A percentile compares a stretch with the other conserved stretches of the same genome.
Evolutionary conservation across 2,888 invertebrate genomes (phyloP).

Genomic region (Ceramica pisi): DNA sequence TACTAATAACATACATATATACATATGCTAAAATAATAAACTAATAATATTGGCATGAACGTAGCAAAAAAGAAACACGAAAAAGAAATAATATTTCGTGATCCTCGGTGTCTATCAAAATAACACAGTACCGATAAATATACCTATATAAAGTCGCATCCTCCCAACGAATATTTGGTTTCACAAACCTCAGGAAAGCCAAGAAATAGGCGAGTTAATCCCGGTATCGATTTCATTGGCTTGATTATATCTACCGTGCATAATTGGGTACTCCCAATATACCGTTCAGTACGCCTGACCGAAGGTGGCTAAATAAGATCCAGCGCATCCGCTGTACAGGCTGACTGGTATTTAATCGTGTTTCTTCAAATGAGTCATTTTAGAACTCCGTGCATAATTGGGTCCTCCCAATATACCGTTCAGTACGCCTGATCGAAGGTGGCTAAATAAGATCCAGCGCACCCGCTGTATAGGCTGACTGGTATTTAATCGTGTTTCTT

Average conservation of each 20-base stretch:
- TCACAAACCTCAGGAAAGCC: conserved; percentile 10
- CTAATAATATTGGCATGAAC: neutral
- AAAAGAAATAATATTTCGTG: neutral
- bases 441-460: neutral
- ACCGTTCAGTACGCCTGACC: neutral
- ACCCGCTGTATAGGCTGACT: no score
- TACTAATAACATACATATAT: no score
- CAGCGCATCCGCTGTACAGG: no score
- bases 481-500: no score
- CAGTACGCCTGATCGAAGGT: neutral
- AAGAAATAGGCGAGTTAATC: conserved; percentile 29
- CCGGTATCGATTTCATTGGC: conserved; percentile 18
- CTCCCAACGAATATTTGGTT: conserved; percentile 14
- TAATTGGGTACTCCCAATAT: neutral
- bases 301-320: neutral
- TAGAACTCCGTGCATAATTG: conserved; percentile 1
- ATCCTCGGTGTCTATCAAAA: neutral
- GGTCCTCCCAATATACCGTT: neutral
- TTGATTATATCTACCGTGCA: conserved; percentile 8
- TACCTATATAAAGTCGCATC: neutral
- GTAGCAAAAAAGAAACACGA: neutral
- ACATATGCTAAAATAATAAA: no score
- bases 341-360: no score
- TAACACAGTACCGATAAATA: neutral
- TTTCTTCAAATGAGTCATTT: no score